Evolutionary conservation across 2,888 invertebrate species (phyloP).

Genomic region (Mystacides longicornis): DNA sequence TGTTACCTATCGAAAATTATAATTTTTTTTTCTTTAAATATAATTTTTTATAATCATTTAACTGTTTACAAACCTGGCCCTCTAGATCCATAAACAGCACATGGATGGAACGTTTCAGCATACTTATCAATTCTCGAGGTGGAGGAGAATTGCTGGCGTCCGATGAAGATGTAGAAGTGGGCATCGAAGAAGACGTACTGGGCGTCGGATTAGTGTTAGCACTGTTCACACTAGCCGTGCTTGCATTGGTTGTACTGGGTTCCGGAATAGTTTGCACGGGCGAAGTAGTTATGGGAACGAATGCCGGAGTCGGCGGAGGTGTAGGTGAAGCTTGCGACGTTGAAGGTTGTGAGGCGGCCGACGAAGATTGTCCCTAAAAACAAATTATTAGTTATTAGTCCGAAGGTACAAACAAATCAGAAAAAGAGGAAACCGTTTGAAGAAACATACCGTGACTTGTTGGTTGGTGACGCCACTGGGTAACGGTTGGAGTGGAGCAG

Average conservation of each 20-base stretch:
- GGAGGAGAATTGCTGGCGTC: slow-evolving; percentile 4
- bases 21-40: too few relatives aligned
- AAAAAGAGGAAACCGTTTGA: neutral
- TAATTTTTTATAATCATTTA: too few relatives aligned
- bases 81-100: slow-evolving; percentile 60
- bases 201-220: neutral
- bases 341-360: slow-evolving; percentile 41
- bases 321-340: slow-evolving; percentile 44
- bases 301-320: slow-evolving; percentile 33
- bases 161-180: neutral
- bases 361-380: slow-evolving; percentile 25
- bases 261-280: neutral
- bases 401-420: neutral
- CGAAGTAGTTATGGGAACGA: neutral
- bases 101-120: slow-evolving; percentile 64
- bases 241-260: neutral
- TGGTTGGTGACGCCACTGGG: slow-evolving; percentile 29
- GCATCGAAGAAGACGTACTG: neutral
- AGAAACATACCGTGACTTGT: neutral
- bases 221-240: neutral
- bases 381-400: neutral
- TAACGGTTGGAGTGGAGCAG: slow-evolving; percentile 33
- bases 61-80: slow-evolving; percentile 39
- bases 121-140: slow-evolving; percentile 35
- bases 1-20: too few relatives aligned